Percentiles rank a stretch among this genome's conserved stretches.
phyloP scores from a whole-genome alignment of 2,888 invertebrate species.

The Mycogona germanica region DNA sequence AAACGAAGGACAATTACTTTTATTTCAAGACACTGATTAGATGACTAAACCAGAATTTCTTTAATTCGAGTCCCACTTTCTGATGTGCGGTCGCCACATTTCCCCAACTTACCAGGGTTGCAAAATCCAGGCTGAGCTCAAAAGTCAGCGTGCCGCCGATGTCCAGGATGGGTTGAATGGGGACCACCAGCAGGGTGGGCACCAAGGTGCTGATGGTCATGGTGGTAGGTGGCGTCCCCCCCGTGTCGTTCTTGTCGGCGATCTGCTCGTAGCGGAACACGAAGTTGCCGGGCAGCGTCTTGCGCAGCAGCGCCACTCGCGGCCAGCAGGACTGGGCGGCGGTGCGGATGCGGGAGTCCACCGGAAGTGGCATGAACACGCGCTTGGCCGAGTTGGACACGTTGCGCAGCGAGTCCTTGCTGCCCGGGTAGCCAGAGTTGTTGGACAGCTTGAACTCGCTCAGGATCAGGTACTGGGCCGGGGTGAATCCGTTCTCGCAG shows the following conservation, averaged over 20 bases:
- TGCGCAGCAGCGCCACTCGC: slow-evolving; percentile 37
- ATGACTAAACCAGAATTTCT: no score
- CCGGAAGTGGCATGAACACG: slow-evolving; percentile 19
- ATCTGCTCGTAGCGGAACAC: slow-evolving; percentile 56
- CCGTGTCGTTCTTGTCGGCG: slow-evolving; percentile 47
- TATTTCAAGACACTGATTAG: no score
- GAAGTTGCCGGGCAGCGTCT: slow-evolving; percentile 60
- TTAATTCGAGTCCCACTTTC: no score
- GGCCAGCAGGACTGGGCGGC: slow-evolving; percentile 18
- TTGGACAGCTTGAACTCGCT: slow-evolving; percentile 21
- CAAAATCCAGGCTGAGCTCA: slow-evolving; percentile 54
- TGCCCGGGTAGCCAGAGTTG: slow-evolving; percentile 9
- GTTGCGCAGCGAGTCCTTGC: slow-evolving; percentile 2
- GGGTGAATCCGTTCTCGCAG: slow-evolving; percentile 20
- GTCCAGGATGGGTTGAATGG: slow-evolving; percentile 55
- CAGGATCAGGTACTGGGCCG: slow-evolving; percentile 20
- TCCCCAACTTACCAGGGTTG: slow-evolving; percentile 40
- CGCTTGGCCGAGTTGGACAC: slow-evolving; percentile 20
- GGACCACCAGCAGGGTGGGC: slow-evolving; percentile 53
- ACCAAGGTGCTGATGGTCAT: slow-evolving; percentile 53
- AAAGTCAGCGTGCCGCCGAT: slow-evolving; percentile 67
- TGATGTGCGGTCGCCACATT: no score
- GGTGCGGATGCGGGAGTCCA: slow-evolving; percentile 15
- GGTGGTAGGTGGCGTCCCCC: slow-evolving; percentile 46
- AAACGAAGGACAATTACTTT: no score